phyloP scores from a whole-genome alignment of 2,888 invertebrate genomes.

The Bembecia ichneumoniformis region DNA sequence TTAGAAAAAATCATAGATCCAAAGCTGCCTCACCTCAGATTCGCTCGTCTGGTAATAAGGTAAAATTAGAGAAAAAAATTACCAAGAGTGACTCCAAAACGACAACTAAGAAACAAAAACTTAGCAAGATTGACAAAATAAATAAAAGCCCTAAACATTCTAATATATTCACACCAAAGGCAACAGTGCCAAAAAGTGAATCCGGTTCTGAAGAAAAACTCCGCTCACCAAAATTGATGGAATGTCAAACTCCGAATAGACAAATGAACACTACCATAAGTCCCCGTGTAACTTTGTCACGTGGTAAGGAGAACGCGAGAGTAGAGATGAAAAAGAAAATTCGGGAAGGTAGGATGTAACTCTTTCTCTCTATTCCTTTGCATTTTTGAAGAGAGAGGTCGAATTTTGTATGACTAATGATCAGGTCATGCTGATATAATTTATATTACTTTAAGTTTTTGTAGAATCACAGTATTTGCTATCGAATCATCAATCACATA shows the following conservation, averaged over 20 bases:
- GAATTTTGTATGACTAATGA: too few species aligned
- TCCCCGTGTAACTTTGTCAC: constrained; percentile 72
- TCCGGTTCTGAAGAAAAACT: constrained; percentile 49
- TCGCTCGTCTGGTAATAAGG: neutral
- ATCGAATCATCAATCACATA: too few species aligned
- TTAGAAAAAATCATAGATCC: too few species aligned
- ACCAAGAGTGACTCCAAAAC: neutral
- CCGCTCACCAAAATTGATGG: constrained; percentile 35
- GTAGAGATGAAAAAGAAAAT: constrained; percentile 66
- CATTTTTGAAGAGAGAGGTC: too few species aligned
- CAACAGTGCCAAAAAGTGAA: constrained; percentile 42
- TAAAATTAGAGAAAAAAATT: neutral
- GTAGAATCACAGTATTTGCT: too few species aligned
- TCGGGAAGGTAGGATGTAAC: constrained; percentile 36
- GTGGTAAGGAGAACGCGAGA: constrained; percentile 74
- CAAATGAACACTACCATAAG: constrained; percentile 48
- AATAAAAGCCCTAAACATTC: neutral
- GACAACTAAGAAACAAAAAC: neutral
- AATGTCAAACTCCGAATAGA: constrained; percentile 35
- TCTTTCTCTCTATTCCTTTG: too few species aligned
- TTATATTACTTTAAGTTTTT: too few species aligned
- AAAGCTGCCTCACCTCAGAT: too few species aligned
- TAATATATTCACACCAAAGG: constrained; percentile 21
- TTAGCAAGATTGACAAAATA: neutral
- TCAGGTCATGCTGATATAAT: too few species aligned